Percentiles rank a stretch among this genome's conserved stretches.
Conservation (phyloP, 2,888 invertebrate species). For the Metallyticus violacea region DNA sequence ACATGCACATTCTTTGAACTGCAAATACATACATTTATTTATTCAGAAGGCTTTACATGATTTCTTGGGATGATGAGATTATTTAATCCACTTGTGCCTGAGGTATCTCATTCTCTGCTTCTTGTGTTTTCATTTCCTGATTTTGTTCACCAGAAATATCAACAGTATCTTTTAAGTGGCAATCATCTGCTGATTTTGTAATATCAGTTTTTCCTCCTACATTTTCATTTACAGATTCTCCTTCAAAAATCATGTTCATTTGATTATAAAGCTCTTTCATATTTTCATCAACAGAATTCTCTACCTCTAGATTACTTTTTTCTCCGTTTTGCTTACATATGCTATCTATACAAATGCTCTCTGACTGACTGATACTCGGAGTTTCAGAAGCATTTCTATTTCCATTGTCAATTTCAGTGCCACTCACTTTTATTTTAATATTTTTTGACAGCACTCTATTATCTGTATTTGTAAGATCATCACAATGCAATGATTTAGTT, state of each 20-base stretch:
- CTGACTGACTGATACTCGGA: neutral
- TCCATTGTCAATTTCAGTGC: neutral
- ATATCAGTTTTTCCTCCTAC: neutral
- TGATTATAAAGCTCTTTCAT: neutral
- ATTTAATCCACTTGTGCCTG: neutral
- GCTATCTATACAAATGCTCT: neutral
- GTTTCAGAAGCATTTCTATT: neutral
- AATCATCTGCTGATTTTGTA: neutral
- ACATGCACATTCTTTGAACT: neutral
- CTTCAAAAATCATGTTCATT: neutral
- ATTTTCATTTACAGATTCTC: neutral
- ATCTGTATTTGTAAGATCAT: neutral
- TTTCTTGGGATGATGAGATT: neutral
- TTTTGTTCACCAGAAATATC: neutral
- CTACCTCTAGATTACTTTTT: too few species aligned
- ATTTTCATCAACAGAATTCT: neutral
- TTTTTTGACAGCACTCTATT: neutral
- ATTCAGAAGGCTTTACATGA: too few species aligned
- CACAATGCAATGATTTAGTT: neutral
- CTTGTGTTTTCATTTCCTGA: too few species aligned
- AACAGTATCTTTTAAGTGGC: neutral
- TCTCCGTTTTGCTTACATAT: too few species aligned
- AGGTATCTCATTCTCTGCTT: neutral
- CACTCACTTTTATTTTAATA: neutral
- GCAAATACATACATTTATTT: too few species aligned